Evolutionary conservation across 2,888 invertebrate genomes (phyloP).

Genomic region (Tetanocera ferruginea): DNA sequence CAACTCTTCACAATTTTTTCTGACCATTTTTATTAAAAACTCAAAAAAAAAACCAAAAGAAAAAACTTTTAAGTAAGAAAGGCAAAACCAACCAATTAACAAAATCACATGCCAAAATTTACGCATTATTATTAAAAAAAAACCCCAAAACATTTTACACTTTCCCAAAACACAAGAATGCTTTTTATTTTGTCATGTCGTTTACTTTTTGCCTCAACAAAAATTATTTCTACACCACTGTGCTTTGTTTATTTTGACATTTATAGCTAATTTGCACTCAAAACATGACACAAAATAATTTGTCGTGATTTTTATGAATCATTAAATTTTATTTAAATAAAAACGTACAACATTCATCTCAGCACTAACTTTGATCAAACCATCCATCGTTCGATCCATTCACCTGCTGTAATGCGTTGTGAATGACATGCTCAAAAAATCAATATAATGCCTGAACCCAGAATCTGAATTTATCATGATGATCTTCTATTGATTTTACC

Average conservation of each 20-base stretch:
- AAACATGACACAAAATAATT: conserved; percentile 55
- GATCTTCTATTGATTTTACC: background rate
- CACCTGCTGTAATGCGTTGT: background rate
- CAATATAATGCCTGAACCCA: background rate
- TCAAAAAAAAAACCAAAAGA: no score
- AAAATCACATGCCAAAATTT: no score
- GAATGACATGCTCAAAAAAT: background rate
- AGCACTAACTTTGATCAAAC: background rate
- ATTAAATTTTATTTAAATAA: background rate
- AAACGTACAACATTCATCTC: background rate
- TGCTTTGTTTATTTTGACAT: conserved; percentile 28
- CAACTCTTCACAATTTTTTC: no score
- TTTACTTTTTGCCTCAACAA: no score
- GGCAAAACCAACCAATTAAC: no score
- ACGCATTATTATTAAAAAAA: no score
- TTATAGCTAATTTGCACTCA: no score
- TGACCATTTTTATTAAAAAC: no score
- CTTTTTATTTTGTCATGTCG: no score
- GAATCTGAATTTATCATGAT: background rate
- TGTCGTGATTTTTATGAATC: conserved; percentile 43
- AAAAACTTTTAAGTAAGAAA: no score
- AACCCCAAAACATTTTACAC: no score
- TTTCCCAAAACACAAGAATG: no score
- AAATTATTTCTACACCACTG: background rate
- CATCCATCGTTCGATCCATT: background rate